These are phyloP conservation scores for Limnephilus rhombicus DNA, from an alignment of 2,888 invertebrate species.

Conservation along the genomic window DNA sequence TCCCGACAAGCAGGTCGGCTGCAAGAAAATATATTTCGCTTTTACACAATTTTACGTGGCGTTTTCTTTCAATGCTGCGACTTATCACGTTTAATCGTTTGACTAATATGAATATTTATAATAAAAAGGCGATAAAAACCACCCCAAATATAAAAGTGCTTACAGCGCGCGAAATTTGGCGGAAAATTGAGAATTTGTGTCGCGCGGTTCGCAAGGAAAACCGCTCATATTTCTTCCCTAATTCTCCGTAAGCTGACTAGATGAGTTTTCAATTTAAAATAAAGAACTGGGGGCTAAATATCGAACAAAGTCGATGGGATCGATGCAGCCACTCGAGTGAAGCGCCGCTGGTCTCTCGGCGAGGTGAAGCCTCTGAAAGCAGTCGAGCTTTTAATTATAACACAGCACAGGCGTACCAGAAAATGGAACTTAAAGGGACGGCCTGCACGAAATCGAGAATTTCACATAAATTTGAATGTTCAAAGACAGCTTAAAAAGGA, in stretches of 20 bases:
- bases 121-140: not conserved
- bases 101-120: not conserved
- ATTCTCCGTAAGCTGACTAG: constrained; percentile 18
- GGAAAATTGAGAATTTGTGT: constrained; percentile 7
- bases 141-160: not conserved
- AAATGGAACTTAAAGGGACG: constrained; percentile 20
- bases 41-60: not conserved
- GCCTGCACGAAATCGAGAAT: constrained; percentile 8
- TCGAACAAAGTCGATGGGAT: constrained; percentile 37
- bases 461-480: constrained; percentile 46
- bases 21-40: not conserved
- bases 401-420: constrained; percentile 21
- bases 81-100: constrained; percentile 1
- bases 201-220: not conserved
- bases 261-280: constrained; percentile 36
- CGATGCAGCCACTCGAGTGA: constrained; percentile 22
- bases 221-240: constrained; percentile 19
- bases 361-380: constrained; percentile 11
- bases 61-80: not conserved
- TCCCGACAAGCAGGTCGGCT: not conserved
- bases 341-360: not conserved
- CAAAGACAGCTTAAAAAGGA: constrained; percentile 31
- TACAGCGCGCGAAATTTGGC: not conserved
- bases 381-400: constrained; percentile 54
- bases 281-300: constrained; percentile 27